phyloP scores from a whole-genome alignment of 2,113 vertebrate species.

The Euleptes europaea region DNA sequence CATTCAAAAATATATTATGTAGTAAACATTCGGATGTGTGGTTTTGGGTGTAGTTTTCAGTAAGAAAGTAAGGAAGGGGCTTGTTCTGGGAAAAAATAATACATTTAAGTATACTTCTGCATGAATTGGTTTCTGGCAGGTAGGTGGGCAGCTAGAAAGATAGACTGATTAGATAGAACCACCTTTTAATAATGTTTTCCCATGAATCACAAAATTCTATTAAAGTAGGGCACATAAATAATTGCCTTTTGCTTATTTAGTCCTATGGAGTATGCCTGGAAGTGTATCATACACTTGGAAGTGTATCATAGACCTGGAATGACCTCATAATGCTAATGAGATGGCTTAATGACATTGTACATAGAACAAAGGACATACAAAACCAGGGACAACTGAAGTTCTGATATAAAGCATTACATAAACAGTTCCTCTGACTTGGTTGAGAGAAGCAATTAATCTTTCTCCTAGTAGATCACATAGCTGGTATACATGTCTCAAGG shows the following conservation, averaged over 20 bases:
- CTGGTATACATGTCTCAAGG: neutral
- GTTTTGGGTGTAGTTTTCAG: constrained; percentile 30
- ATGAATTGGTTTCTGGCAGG: neutral
- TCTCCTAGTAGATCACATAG: neutral
- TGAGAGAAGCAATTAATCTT: neutral
- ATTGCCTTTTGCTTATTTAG: neutral
- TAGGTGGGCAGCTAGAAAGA: neutral
- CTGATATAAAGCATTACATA: neutral
- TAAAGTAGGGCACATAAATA: neutral
- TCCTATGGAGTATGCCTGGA: neutral
- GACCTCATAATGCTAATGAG: neutral
- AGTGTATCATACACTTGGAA: neutral
- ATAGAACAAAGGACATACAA: neutral
- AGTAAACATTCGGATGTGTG: constrained; percentile 5
- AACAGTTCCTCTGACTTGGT: neutral
- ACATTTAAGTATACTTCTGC: neutral
- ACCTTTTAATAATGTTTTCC: constrained; percentile 6
- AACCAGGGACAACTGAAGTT: neutral
- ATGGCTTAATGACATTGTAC: neutral
- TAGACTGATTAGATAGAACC: neutral
- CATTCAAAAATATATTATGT: constrained; percentile 69
- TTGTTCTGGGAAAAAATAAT: neutral
- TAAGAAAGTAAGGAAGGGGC: constrained; percentile 16
- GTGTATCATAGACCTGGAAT: neutral
- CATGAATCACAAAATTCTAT: neutral